Evolutionary conservation across 2,113 vertebrate genomes (phyloP).

Genomic region (Dicaeum eximium): DNA sequence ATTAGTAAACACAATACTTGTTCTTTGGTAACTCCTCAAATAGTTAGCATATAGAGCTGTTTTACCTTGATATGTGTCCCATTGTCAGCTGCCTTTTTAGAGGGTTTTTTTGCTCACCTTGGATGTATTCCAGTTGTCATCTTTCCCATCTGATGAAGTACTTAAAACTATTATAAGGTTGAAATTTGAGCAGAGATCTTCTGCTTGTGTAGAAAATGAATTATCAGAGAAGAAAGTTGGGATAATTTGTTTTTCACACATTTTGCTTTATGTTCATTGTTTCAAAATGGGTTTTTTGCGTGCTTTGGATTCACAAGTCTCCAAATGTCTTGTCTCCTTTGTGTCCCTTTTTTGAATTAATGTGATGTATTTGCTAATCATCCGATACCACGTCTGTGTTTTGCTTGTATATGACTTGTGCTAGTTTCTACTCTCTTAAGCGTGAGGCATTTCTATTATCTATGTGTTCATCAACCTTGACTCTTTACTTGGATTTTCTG

Average conservation of each 20-base stretch:
- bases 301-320: not conserved
- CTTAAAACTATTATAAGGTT: not conserved
- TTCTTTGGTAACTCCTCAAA: not conserved
- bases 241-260: not conserved
- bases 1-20: not conserved
- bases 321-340: not conserved
- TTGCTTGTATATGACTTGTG: not conserved
- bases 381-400: not conserved
- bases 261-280: not conserved
- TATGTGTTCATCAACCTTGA: not conserved
- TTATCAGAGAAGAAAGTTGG: not conserved
- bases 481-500: not conserved
- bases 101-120: not conserved
- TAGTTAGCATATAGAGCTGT: not conserved
- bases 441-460: accelerated
- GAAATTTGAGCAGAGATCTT: not conserved
- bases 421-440: not conserved
- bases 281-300: accelerated
- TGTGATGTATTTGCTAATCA: not conserved
- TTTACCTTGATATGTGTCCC: not conserved
- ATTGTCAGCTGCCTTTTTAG: not conserved
- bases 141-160: not conserved
- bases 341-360: not conserved
- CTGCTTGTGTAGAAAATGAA: not conserved
- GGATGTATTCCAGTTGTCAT: not conserved